Evolutionary conservation across 2,113 vertebrate genomes (phyloP), one percentile per base, ranked within the genome.

Genomic region (Eulemur macaco): DNA sequence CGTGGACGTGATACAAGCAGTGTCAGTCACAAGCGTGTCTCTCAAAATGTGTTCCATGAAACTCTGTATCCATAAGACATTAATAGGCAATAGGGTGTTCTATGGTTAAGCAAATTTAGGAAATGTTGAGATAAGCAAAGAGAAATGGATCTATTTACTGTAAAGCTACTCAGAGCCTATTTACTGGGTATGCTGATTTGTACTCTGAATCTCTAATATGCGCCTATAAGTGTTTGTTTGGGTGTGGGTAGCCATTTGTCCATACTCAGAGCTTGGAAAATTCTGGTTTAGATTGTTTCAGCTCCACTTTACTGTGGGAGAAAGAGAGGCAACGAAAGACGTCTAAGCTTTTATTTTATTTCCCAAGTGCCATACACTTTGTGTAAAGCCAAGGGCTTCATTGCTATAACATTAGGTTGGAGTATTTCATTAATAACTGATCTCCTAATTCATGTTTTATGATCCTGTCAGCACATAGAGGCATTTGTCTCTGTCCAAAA

Each of bases 371-470:
- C 89, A 78, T 86, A 95, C 78, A 95, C 76, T 84, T 64, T 58
- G 37, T 45, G 1, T 52, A 92, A 95, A 78, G 60, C 54, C 64
- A 89, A 78, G 60, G 76, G 42, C 25, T 95, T 96, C 94, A 74
- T 4, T 73, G 71, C 58, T 81, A 8, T 37, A 81, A 73, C 78
- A 95, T 92, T 86, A 96, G 58, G 52, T 69, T 95, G 76, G 18
- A 85, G 39, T 82, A 85, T 96, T 97, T 97, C 96, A 95, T 97
- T 96, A 97, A 94, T 78, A 97, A 91, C 92, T 58, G 84, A 96
- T 96, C 69, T 54, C 86, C 77, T 97, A 97, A 97, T 96, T 97
- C 94, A 80, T 66, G 60, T 94, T 96, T 97, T 95, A 98, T 90
- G 95, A 97, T 64, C 87, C 84, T 88, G 54, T 97, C 95, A 95